phyloP scores from a whole-genome alignment of 2,113 vertebrate genomes.

The Chaenocephalus aceratus region DNA sequence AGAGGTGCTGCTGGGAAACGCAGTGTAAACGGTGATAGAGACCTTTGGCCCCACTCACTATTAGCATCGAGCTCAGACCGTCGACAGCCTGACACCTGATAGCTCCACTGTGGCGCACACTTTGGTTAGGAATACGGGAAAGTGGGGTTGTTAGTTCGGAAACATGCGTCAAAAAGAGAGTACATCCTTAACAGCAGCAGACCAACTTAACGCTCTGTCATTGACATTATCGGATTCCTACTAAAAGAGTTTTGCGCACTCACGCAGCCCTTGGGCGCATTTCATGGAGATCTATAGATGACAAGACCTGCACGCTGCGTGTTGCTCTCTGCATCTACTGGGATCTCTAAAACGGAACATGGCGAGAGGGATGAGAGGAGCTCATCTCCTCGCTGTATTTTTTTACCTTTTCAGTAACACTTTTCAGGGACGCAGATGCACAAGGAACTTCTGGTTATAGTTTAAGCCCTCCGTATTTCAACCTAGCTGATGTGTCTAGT shows the following conservation, averaged over 20 bases:
- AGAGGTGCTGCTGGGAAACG: neutral
- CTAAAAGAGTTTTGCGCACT: slow-evolving; percentile 20
- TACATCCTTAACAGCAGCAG: slow-evolving; percentile 24
- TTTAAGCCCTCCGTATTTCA: slow-evolving; percentile 92
- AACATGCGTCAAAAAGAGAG: slow-evolving; percentile 45
- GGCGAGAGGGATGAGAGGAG: slow-evolving; percentile 72
- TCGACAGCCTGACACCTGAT: slow-evolving; percentile 71
- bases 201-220: slow-evolving; percentile 18
- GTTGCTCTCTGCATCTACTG: slow-evolving; percentile 68
- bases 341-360: slow-evolving; percentile 72
- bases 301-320: slow-evolving; percentile 65
- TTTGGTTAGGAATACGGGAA: slow-evolving; percentile 21
- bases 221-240: slow-evolving; percentile 18
- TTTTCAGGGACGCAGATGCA: slow-evolving; percentile 59
- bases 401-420: slow-evolving; percentile 13
- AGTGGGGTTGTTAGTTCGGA: slow-evolving; percentile 22
- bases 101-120: slow-evolving; percentile 38
- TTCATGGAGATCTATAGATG: slow-evolving; percentile 69
- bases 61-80: slow-evolving; percentile 37
- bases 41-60: slow-evolving; percentile 60
- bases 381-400: slow-evolving; percentile 55
- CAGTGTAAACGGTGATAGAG: slow-evolving; percentile 20
- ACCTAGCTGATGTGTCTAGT: slow-evolving; percentile 85
- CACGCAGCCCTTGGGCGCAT: slow-evolving; percentile 40
- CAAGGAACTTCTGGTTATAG: slow-evolving; percentile 74